A percentile compares a stretch with the other conserved stretches of the same genome.
These are phyloP conservation scores for Sapayoa aenigma DNA, from an alignment of 2,113 vertebrate genomes.

Conservation along the genomic window DNA sequence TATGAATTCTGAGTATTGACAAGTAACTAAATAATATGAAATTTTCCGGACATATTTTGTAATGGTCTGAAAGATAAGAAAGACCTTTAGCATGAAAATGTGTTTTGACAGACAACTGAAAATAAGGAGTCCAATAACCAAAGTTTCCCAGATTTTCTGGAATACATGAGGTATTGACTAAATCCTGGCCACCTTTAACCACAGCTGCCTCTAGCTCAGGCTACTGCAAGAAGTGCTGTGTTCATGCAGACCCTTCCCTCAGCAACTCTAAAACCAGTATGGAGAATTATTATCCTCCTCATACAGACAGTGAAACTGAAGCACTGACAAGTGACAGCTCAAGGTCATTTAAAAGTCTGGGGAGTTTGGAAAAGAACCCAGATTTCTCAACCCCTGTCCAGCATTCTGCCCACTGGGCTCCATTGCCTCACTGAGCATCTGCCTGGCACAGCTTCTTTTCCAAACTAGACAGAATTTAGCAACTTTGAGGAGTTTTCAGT, in stretches of 20 bases:
- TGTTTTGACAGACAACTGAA: background rate
- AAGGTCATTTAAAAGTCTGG: constrained; percentile 32
- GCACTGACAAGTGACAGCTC: constrained; percentile 8
- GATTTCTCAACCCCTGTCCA: constrained; percentile 40
- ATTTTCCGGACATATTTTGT: background rate
- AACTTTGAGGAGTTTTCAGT: background rate
- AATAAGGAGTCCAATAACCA: background rate
- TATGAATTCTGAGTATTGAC: background rate
- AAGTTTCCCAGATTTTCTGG: background rate
- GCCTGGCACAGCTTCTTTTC: background rate
- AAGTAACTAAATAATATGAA: background rate
- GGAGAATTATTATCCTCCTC: background rate
- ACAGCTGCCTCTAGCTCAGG: background rate
- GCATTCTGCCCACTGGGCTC: background rate
- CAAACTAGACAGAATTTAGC: background rate
- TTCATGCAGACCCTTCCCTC: background rate
- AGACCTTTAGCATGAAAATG: constrained; percentile 20
- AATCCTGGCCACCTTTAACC: background rate
- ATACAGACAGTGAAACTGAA: background rate
- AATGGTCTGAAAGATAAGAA: constrained; percentile 18
- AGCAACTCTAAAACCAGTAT: background rate
- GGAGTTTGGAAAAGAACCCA: constrained; percentile 4
- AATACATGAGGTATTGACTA: background rate
- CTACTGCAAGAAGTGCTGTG: background rate
- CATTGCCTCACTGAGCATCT: background rate